Evolutionary conservation across 2,888 invertebrate species (phyloP).

Genomic region (Barypeithes pellucidus): DNA sequence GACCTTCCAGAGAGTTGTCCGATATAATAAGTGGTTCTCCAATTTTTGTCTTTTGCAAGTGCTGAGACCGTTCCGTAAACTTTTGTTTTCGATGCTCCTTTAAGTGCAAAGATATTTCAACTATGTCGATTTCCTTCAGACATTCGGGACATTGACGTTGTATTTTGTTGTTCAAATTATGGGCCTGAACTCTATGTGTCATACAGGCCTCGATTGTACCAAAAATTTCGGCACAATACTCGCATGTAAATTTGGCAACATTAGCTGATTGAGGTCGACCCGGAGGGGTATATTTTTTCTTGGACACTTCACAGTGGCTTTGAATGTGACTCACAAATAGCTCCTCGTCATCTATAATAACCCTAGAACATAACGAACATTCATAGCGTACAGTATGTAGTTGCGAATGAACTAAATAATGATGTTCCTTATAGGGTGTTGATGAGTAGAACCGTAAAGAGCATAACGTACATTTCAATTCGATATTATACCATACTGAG

Average conservation of each 20-base stretch:
- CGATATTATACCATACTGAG: conserved; percentile 27
- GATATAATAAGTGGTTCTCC: not conserved
- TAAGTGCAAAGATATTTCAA: conserved; percentile 19
- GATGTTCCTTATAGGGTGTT: conserved; percentile 28
- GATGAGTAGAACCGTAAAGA: conserved; percentile 24
- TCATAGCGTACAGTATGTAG: conserved; percentile 25
- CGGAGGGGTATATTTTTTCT: not conserved
- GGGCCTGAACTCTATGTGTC: conserved; percentile 19
- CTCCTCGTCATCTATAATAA: conserved; percentile 35
- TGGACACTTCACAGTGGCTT: conserved; percentile 22
- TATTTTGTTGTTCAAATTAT: not conserved
- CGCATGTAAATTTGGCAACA: conserved; percentile 35
- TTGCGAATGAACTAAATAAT: conserved; percentile 31
- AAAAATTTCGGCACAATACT: conserved; percentile 38
- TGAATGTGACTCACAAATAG: conserved; percentile 41
- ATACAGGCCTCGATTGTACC: not conserved
- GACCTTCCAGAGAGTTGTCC: not conserved
- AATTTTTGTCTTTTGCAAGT: not conserved
- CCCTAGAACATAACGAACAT: conserved; percentile 32
- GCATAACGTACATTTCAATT: conserved; percentile 33
- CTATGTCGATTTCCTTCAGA: not conserved
- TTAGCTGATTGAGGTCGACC: conserved; percentile 9
- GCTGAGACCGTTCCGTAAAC: not conserved
- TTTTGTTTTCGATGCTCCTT: conserved; percentile 22
- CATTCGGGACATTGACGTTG: conserved; percentile 28